Percentiles rank a stretch among this genome's conserved stretches.
phyloP scores from a whole-genome alignment of 2,797 vertebrate species.

The Zalophus californianus region DNA sequence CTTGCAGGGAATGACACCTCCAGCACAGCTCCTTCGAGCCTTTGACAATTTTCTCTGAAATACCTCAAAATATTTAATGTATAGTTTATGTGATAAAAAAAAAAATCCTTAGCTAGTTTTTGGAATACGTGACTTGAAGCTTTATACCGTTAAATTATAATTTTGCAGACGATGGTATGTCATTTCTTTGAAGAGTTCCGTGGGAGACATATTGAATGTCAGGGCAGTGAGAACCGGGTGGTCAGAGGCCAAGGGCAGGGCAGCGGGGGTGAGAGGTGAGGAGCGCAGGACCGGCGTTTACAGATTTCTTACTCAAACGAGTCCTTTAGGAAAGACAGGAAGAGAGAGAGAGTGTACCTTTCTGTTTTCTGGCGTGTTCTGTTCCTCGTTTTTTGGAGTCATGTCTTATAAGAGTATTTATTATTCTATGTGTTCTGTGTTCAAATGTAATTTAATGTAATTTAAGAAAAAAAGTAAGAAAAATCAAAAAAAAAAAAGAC shows the following conservation, averaged over 20 bases:
- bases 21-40: constrained; percentile 94
- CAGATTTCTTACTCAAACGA: constrained; percentile 88
- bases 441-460: constrained; percentile 97
- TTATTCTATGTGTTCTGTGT: constrained; percentile 95
- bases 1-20: constrained; percentile 84
- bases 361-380: constrained; percentile 86
- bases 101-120: constrained; percentile 98
- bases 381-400: constrained; percentile 88
- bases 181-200: constrained; percentile 87
- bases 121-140: constrained; percentile 99
- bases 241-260: constrained; percentile 87
- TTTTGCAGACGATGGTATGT: constrained; percentile 91
- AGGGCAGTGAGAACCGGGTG: constrained; percentile 88
- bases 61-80: constrained; percentile 99
- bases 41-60: constrained; percentile 99
- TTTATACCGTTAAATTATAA: constrained; percentile 99
- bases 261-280: constrained; percentile 66
- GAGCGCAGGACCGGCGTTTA: constrained; percentile 86
- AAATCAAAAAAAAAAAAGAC: constrained; percentile 87
- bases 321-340: constrained; percentile 88
- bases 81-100: constrained; percentile 99
- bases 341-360: constrained; percentile 82
- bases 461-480: constrained; percentile 91
- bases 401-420: constrained; percentile 91
- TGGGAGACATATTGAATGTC: constrained; percentile 98